These are phyloP conservation scores for Drosophila arawakana DNA, from an alignment of 1,140 invertebrate genomes.

Conservation along the genomic window DNA sequence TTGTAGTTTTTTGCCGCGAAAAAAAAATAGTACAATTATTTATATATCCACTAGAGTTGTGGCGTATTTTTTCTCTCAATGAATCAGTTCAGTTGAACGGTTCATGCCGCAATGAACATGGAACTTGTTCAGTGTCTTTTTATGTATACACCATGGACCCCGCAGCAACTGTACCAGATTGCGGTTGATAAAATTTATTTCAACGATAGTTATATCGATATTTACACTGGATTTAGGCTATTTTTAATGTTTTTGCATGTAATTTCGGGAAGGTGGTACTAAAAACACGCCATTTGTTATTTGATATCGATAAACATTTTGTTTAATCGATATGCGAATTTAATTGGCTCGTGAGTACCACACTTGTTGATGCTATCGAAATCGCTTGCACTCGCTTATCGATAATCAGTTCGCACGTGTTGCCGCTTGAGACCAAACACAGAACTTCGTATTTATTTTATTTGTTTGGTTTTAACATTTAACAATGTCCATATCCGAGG, in stretches of 20 bases:
- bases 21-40: conserved; percentile 43
- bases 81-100: conserved; percentile 2
- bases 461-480: neutral
- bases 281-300: no score
- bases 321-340: neutral
- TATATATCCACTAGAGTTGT: conserved; percentile 42
- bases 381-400: neutral
- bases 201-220: neutral
- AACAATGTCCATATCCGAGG: neutral
- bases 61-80: neutral
- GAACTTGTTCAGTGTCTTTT: neutral
- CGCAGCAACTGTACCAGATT: conserved; percentile 8
- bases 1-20: conserved; percentile 45
- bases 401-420: conserved; percentile 39
- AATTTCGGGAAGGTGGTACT: no score
- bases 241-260: neutral
- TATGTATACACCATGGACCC: neutral
- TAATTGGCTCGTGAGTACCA: neutral
- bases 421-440: conserved; percentile 24
- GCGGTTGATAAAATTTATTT: neutral
- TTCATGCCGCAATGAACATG: neutral
- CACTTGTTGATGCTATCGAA: conserved; percentile 2
- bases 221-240: neutral
- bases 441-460: neutral
- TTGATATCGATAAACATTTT: no score